These are phyloP conservation scores for Anniella stebbinsi DNA, from an alignment of 2,797 vertebrate species.

Conservation along the genomic window DNA sequence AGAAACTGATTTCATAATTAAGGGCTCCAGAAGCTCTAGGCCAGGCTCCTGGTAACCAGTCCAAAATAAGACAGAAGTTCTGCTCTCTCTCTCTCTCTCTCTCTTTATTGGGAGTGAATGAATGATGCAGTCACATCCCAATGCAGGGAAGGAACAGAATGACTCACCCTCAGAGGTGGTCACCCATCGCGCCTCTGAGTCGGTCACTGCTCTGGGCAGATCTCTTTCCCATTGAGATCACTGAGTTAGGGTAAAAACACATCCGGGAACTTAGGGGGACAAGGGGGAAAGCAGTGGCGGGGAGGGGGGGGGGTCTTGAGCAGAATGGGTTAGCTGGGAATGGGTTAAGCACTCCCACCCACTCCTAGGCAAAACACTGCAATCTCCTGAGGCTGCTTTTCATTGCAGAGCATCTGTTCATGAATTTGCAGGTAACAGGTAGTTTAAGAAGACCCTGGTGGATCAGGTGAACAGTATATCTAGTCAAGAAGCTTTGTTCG, in stretches of 20 bases:
- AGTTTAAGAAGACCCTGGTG: neutral
- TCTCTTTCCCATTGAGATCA: neutral
- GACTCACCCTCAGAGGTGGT: neutral
- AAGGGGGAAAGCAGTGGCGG: neutral
- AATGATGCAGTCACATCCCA: neutral
- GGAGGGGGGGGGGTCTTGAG: neutral
- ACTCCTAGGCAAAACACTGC: too few relatives aligned
- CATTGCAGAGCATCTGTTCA: neutral
- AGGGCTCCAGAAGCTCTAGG: neutral
- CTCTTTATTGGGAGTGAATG: neutral
- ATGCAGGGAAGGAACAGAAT: neutral
- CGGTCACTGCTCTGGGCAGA: neutral
- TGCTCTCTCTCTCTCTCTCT: too few relatives aligned
- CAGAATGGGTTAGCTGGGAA: neutral
- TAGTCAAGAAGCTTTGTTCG: neutral
- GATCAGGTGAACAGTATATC: neutral
- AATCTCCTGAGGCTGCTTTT: neutral
- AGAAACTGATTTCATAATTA: neutral
- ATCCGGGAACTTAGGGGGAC: neutral
- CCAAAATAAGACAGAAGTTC: neutral
- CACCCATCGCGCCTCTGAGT: too few relatives aligned
- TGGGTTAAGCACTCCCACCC: neutral
- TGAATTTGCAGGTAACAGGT: neutral
- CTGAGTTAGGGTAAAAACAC: too few relatives aligned
- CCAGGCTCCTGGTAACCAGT: neutral